Percentiles rank a stretch among this genome's conserved stretches.
phyloP scores from a whole-genome alignment of 1,140 invertebrate species.

The Chionoecetes opilio region DNA sequence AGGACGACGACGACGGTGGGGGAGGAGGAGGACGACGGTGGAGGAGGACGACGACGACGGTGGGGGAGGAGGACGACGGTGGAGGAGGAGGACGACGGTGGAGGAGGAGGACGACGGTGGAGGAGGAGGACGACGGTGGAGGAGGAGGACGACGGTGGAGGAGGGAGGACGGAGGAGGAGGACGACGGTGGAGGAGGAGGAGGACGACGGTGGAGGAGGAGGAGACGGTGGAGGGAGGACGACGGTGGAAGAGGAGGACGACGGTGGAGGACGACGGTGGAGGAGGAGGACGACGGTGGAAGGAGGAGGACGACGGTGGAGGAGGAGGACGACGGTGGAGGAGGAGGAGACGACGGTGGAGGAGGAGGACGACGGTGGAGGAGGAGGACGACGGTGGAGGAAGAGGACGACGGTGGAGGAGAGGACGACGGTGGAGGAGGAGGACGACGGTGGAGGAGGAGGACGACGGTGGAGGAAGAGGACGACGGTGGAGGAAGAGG shows the following conservation, averaged over 20 bases:
- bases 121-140: not conserved
- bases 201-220: slow-evolving; percentile 23
- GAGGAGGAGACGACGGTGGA: not conserved
- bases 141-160: not conserved
- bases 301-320: not conserved
- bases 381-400: not conserved
- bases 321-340: not conserved
- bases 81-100: not conserved
- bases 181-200: not conserved
- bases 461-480: not conserved
- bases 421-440: not conserved
- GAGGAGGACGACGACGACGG: too few species aligned
- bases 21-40: too few species aligned
- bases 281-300: too few species aligned
- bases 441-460: slow-evolving; percentile 6
- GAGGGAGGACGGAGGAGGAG: not conserved
- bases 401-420: too few species aligned
- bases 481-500: not conserved
- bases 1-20: not conserved
- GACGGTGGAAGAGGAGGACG: too few species aligned
- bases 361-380: not conserved
- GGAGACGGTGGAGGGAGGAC: not conserved
- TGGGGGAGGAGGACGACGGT: too few species aligned
- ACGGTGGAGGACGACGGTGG: not conserved
- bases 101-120: not conserved